Conservation (phyloP, 1,140 invertebrate genomes). For the Ceratosolen fusciceps region DNA sequence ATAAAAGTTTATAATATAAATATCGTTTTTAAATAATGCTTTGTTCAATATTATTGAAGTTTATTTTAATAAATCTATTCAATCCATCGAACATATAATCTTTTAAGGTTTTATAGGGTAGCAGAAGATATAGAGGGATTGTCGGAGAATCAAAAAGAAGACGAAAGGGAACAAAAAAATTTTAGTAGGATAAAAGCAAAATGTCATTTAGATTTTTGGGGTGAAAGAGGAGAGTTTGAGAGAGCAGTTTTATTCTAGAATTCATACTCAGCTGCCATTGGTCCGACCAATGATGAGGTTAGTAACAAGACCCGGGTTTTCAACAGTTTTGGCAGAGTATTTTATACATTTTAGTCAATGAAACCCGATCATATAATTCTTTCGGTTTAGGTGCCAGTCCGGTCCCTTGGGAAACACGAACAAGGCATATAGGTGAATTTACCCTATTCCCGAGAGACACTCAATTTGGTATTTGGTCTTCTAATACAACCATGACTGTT, state of each 20-base stretch:
- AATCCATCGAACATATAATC: background rate
- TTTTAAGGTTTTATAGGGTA: background rate
- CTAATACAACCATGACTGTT: constrained; percentile 60
- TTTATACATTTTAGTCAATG: constrained; percentile 43
- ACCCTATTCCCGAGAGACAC: constrained; percentile 56
- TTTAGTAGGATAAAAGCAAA: background rate
- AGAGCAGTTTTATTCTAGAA: constrained; percentile 51
- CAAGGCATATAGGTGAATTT: constrained; percentile 56
- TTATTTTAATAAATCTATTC: background rate
- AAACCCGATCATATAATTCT: constrained; percentile 62
- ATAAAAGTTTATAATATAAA: no score
- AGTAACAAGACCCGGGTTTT: constrained; percentile 55
- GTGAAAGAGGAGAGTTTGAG: constrained; percentile 4
- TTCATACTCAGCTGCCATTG: constrained; percentile 52
- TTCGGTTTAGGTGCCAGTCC: constrained; percentile 61
- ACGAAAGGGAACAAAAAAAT: background rate
- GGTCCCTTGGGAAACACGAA: constrained; percentile 62
- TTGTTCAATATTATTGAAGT: background rate
- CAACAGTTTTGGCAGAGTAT: constrained; percentile 53
- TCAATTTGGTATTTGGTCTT: constrained; percentile 60
- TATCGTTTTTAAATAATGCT: background rate
- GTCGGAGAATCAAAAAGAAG: background rate
- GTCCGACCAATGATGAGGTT: constrained; percentile 55
- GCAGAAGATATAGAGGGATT: background rate
- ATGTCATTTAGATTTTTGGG: background rate